phyloP scores from a whole-genome alignment of 2,888 invertebrate genomes.

The Meteorus cinctellus region DNA sequence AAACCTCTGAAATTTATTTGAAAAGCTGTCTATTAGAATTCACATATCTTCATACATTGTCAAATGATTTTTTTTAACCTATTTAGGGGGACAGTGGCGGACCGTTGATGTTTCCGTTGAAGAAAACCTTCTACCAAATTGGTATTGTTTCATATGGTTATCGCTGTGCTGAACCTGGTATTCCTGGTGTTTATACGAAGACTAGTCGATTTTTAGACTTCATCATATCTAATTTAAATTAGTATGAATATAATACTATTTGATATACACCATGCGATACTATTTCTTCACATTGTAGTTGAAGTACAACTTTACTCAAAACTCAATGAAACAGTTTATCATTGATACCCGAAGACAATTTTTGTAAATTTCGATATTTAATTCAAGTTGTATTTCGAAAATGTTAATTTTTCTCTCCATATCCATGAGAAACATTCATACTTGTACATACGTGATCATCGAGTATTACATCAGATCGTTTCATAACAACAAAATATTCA shows the following conservation, averaged over 20 bases:
- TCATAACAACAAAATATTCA: no score
- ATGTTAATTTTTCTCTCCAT: no score
- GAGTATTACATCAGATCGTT: no score
- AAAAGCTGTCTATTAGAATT: background rate
- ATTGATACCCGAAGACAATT: no score
- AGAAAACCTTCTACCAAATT: conserved; percentile 74
- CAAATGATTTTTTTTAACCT: conserved; percentile 22
- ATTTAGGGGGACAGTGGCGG: conserved; percentile 84
- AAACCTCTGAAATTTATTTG: conserved; percentile 34
- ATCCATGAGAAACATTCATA: no score
- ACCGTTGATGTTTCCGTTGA: conserved; percentile 80
- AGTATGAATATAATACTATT: background rate
- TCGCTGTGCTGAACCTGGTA: conserved; percentile 77
- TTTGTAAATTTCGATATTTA: no score
- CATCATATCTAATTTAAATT: conserved; percentile 47
- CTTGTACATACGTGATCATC: no score
- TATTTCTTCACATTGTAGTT: no score
- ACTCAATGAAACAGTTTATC: no score
- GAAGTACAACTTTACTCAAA: no score
- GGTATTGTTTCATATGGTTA: conserved; percentile 81
- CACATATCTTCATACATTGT: background rate
- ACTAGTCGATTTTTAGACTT: conserved; percentile 76
- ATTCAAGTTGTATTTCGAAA: no score
- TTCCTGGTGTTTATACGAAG: conserved; percentile 83
- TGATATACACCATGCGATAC: background rate